Percentiles rank a stretch among this genome's conserved stretches.
Conservation (phyloP, 2,113 vertebrate species). For the Propithecus coquereli region DNA sequence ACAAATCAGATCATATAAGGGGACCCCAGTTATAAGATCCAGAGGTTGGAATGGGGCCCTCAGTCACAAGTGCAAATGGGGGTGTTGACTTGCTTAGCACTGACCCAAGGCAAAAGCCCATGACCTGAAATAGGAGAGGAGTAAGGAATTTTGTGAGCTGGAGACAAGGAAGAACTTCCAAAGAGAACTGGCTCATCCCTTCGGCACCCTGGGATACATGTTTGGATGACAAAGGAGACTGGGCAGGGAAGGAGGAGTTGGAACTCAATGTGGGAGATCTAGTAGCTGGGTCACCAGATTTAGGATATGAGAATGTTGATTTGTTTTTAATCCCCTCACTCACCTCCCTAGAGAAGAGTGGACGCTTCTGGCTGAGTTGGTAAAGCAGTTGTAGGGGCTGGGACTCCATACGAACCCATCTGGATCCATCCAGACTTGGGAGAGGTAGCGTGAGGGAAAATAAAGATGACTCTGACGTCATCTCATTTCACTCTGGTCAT, state of each 20-base stretch:
- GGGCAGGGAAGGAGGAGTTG: rapidly evolving
- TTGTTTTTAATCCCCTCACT: neutral
- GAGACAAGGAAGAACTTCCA: neutral
- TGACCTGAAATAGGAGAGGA: neutral
- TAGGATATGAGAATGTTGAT: neutral
- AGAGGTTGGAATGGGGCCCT: neutral
- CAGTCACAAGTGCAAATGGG: neutral
- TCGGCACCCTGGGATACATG: no score
- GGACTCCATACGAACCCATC: neutral
- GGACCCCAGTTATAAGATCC: neutral
- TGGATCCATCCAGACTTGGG: neutral
- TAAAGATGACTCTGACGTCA: rapidly evolving
- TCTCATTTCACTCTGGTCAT: neutral
- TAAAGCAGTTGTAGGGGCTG: neutral
- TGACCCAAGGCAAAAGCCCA: neutral
- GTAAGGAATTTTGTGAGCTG: neutral
- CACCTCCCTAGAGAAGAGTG: neutral
- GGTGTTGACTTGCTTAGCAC: neutral
- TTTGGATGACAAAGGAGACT: neutral
- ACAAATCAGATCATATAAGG: neutral
- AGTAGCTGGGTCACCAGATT: neutral
- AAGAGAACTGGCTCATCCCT: neutral
- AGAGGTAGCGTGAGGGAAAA: neutral
- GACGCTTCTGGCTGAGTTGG: neutral
- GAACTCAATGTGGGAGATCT: neutral